Evolutionary conservation across 1,140 invertebrate genomes (phyloP), one percentile per base, ranked within the genome.

Genomic region (Phymastichus coffea): DNA sequence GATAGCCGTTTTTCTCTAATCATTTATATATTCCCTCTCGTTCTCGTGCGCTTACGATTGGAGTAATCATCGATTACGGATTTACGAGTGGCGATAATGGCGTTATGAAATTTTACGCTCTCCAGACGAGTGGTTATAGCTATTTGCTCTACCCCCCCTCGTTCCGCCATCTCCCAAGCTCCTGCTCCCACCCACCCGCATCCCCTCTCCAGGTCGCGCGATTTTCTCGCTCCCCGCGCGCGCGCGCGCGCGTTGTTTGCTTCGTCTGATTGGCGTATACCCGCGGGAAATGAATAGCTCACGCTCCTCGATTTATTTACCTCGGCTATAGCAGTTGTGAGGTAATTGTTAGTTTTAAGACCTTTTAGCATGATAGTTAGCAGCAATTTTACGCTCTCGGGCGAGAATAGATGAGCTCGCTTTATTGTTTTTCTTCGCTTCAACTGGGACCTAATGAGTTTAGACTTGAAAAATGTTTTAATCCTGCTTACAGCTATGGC

Each of bases 1-100:
- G 15, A 48, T 54, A 48, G 23, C 48, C 48, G n/a, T 52, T 23
- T 37, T n/a, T 26, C 23, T 9, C 54, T 57, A 55, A 55, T 55
- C 41, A 37, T 46, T 55, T 46, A 37, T 25, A 37, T 47, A 37
- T 55, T 10, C n/a, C n/a, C n/a, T 33, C 6, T 33, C 6, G 28
- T 12, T 33, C 28, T 33, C 28, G 28, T 12, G 28, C 25, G n/a
- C 15, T 46, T 53, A 38, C 49, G 49, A 53, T 53, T 60, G 43
- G 40, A 7, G 23, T 48, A 48, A 54, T 37, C 35, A 25, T 26
- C 43, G 51, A 48, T 54, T 61, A 41, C 35, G 17, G 25, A 61
- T 61, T 61, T 61, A 54, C 43, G 51, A 54, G 41, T 17, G 20
- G 3, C 28, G 48, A 44, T 52, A 38, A 38, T 43, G 56, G 56